A percentile compares a stretch with the other conserved stretches of the same genome.
Conservation (phyloP, 2,113 vertebrate genomes). For the Piprites chloris region DNA sequence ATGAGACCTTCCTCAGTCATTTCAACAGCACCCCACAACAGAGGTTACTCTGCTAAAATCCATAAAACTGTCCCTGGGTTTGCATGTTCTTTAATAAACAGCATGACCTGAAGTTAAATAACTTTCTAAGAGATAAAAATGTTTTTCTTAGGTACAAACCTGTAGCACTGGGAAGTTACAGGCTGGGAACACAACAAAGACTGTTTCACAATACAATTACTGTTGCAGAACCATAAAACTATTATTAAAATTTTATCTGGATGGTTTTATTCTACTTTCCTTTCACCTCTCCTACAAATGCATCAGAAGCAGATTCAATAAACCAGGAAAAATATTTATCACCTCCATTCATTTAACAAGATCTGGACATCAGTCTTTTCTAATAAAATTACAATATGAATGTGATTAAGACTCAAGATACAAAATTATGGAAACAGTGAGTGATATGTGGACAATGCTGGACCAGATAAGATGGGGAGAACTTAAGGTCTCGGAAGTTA, state of each 20-base stretch:
- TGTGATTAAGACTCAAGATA: background rate
- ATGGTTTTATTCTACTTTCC: background rate
- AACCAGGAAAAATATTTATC: constrained; percentile 39
- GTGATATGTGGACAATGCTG: background rate
- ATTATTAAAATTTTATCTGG: background rate
- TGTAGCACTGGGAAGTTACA: background rate
- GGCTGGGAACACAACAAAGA: background rate
- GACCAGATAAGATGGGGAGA: background rate
- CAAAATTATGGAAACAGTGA: background rate
- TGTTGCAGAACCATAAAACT: background rate
- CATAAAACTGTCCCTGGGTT: background rate
- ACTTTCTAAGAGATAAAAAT: background rate
- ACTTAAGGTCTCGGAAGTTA: background rate
- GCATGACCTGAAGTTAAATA: background rate
- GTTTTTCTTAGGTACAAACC: background rate
- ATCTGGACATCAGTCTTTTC: background rate
- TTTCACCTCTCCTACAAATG: background rate
- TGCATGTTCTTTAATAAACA: background rate
- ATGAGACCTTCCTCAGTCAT: background rate
- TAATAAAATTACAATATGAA: constrained; percentile 7
- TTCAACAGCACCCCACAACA: background rate
- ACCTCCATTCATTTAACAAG: constrained; percentile 35
- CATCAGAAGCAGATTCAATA: background rate
- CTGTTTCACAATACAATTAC: background rate
- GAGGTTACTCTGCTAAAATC: background rate